Evolutionary conservation across 2,888 invertebrate genomes (phyloP).

Genomic region (Muschampia plurimacula): DNA sequence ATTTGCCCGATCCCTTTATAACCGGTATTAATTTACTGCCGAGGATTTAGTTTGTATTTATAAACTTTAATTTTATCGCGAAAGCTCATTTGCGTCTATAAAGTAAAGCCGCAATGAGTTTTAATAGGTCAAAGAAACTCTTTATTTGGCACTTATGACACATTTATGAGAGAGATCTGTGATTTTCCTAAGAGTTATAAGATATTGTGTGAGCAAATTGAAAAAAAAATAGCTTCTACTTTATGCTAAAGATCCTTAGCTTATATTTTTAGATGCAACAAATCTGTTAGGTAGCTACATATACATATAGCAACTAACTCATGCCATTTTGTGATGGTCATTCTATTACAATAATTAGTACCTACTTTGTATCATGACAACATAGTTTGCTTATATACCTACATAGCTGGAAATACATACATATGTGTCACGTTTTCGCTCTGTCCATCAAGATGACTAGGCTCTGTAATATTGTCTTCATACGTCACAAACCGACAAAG

Average conservation of each 20-base stretch:
- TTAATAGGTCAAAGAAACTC: too few relatives aligned
- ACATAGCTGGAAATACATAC: neutral
- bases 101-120: too few relatives aligned
- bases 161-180: too few relatives aligned
- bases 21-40: neutral
- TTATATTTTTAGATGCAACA: neutral
- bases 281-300: neutral
- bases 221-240: too few relatives aligned
- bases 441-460: slow-evolving; percentile 41
- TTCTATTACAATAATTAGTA: slow-evolving; percentile 10
- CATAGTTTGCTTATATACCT: neutral
- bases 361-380: neutral
- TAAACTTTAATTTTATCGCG: neutral
- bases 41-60: neutral
- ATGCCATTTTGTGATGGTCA: neutral
- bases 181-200: too few relatives aligned
- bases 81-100: neutral
- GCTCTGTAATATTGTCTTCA: slow-evolving; percentile 37
- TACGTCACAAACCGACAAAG: slow-evolving; percentile 1
- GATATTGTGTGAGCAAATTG: too few relatives aligned
- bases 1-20: neutral
- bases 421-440: slow-evolving; percentile 41
- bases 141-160: too few relatives aligned
- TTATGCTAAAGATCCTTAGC: too few relatives aligned
- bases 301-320: neutral